phyloP scores from a whole-genome alignment of 2,888 invertebrate species.

The Pollenia griseotomentosa region DNA sequence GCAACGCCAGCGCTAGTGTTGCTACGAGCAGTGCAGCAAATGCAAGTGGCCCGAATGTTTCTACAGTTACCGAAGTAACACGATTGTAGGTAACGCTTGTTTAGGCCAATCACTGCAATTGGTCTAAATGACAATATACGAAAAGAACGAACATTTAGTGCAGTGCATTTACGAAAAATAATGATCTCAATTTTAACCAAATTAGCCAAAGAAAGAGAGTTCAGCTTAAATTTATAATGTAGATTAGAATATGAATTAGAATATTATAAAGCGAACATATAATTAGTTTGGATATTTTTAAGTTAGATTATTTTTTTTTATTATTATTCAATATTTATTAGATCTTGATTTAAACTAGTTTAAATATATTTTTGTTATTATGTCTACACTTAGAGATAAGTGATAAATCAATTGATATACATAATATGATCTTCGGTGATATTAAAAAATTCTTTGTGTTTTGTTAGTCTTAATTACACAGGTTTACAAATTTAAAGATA shows the following conservation, averaged over 20 bases:
- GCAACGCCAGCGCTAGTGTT: background rate
- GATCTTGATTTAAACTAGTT: no score
- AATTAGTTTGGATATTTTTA: background rate
- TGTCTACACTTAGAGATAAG: no score
- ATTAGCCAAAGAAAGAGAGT: slow-evolving; percentile 29
- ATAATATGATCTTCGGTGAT: no score
- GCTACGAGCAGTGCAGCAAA: slow-evolving; percentile 18
- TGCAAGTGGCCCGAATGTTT: slow-evolving; percentile 80
- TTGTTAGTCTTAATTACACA: no score
- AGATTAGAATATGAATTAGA: slow-evolving; percentile 22
- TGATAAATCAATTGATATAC: no score
- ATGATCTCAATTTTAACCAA: slow-evolving; percentile 34
- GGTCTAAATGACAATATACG: slow-evolving; percentile 69
- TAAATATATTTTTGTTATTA: no score
- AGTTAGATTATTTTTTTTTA: background rate
- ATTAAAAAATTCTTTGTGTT: no score
- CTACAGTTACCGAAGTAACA: slow-evolving; percentile 89
- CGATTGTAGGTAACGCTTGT: slow-evolving; percentile 85
- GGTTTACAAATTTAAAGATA: no score
- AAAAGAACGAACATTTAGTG: slow-evolving; percentile 16
- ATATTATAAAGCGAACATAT: background rate
- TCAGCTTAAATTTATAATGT: slow-evolving; percentile 13
- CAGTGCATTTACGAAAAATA: slow-evolving; percentile 30
- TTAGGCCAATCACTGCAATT: slow-evolving; percentile 74
- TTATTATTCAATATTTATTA: no score